phyloP scores from a whole-genome alignment of 1,140 invertebrate genomes.

The Lethrus apterus region DNA sequence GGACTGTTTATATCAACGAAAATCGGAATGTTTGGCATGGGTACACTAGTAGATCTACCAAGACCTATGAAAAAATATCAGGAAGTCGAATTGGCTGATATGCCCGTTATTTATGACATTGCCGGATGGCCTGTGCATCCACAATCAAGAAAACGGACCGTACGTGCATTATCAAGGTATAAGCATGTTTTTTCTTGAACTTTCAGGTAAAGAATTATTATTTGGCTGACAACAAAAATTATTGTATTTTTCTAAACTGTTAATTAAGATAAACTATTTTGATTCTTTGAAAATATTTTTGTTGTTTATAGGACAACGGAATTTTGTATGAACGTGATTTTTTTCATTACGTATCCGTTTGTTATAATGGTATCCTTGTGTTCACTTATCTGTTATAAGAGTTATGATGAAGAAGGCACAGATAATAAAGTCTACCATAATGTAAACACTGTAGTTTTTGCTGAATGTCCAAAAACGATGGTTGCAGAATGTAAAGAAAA shows the following conservation, averaged over 20 bases:
- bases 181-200: neutral
- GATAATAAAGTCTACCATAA: constrained; percentile 6
- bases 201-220: no score
- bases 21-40: constrained; percentile 14
- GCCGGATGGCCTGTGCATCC: constrained; percentile 16
- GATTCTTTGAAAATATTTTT: constrained; percentile 13
- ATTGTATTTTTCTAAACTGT: neutral
- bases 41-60: constrained; percentile 20
- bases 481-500: constrained; percentile 6
- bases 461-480: constrained; percentile 3
- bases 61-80: constrained; percentile 21
- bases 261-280: neutral
- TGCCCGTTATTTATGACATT: constrained; percentile 13
- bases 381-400: constrained; percentile 17
- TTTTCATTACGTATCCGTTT: constrained; percentile 25
- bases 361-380: constrained; percentile 13
- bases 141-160: constrained; percentile 14
- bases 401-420: constrained; percentile 3
- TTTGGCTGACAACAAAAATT: neutral
- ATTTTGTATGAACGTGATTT: constrained; percentile 26
- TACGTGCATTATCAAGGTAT: constrained; percentile 10
- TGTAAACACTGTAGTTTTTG: constrained; percentile 13
- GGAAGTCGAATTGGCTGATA: constrained; percentile 18
- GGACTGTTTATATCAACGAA: constrained; percentile 19
- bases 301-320: constrained; percentile 21